Evolutionary conservation across 1,140 invertebrate genomes (phyloP).

Genomic region (Diorhabda carinulata): DNA sequence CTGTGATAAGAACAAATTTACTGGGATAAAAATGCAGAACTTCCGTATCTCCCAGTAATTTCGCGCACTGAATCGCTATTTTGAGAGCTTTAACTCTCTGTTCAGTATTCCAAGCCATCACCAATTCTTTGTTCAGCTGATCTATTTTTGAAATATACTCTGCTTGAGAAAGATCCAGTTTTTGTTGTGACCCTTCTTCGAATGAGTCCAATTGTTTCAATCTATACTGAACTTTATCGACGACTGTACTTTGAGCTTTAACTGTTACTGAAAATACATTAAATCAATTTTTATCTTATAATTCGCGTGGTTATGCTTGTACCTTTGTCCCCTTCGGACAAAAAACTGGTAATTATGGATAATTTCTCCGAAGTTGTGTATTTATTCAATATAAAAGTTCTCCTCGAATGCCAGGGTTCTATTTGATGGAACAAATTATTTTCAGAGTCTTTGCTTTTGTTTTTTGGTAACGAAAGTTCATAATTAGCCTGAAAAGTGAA

Average conservation of each 20-base stretch:
- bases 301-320: conserved; percentile 19
- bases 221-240: conserved; percentile 86
- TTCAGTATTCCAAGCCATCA: conserved; percentile 87
- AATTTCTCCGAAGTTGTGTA: conserved; percentile 90
- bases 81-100: conserved; percentile 94
- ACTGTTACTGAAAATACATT: conserved; percentile 57
- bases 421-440: conserved; percentile 43
- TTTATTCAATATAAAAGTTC: conserved; percentile 72
- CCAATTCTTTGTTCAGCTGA: conserved; percentile 84
- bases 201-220: conserved; percentile 93
- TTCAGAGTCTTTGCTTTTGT: conserved; percentile 22
- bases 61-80: conserved; percentile 95
- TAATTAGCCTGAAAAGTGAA: neutral
- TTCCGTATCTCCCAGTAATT: conserved; percentile 82
- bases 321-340: conserved; percentile 78
- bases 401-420: conserved; percentile 72
- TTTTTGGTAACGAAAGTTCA: neutral
- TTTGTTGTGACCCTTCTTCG: conserved; percentile 82
- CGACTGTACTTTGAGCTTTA: conserved; percentile 72
- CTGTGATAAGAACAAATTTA: conserved; percentile 94
- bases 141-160: conserved; percentile 87
- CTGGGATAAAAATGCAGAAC: conserved; percentile 95
- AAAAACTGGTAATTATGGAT: conserved; percentile 82
- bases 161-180: conserved; percentile 85
- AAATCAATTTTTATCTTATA: too few relatives aligned